These are phyloP conservation scores for Notiomystis cincta DNA, from an alignment of 2,113 vertebrate species.

Conservation along the genomic window DNA sequence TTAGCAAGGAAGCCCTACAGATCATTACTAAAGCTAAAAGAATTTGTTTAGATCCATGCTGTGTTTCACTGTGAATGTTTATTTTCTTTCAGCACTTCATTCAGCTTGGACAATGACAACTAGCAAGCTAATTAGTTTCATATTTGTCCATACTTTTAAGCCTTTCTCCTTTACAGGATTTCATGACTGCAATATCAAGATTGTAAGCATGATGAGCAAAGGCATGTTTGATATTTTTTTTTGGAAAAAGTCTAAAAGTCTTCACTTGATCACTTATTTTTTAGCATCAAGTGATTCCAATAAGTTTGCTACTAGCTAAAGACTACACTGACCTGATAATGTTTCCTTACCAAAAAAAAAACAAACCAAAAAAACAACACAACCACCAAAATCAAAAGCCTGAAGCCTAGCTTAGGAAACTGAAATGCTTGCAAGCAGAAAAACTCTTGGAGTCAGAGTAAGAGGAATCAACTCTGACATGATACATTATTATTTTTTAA, in stretches of 20 bases:
- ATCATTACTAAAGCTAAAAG: slow-evolving; percentile 47
- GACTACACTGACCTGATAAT: not conserved
- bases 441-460: not conserved
- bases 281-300: not conserved
- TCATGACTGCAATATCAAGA: not conserved
- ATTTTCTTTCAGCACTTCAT: slow-evolving; percentile 40
- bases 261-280: not conserved
- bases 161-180: not conserved
- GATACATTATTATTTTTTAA: not conserved
- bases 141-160: not conserved
- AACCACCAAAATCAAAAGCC: not conserved
- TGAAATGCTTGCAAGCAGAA: not conserved
- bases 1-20: not conserved
- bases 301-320: not conserved
- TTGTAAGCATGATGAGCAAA: not conserved
- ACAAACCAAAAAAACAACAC: not conserved
- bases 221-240: not conserved
- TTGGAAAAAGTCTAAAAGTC: not conserved
- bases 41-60: slow-evolving; percentile 43
- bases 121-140: slow-evolving; percentile 31
- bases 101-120: slow-evolving; percentile 3
- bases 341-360: not conserved
- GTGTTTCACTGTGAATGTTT: not conserved
- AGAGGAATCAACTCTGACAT: not conserved
- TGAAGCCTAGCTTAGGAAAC: not conserved